Evolutionary conservation across 2,888 invertebrate species (phyloP), one percentile per base, ranked within the genome.

Genomic region (Mythimna albipuncta): DNA sequence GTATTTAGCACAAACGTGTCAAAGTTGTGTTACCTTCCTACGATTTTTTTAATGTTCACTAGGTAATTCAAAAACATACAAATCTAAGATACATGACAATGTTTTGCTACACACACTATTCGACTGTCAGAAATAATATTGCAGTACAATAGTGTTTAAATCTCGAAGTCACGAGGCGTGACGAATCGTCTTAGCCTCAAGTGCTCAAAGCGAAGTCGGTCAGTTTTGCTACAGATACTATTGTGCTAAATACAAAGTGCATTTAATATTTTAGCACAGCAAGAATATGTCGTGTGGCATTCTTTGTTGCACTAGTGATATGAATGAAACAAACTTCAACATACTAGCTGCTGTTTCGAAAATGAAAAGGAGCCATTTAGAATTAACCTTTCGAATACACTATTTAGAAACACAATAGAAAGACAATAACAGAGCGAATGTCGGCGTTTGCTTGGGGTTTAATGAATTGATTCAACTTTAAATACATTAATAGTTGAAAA

Each of bases 111-210:
- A 19, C 32, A 58, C 2, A 38, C 16, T 21, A 66, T 47, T 73
- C 16, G 47, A 13, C 19, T 41, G 47, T 21, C 61, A 75, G 13
- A 21, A 19, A 61, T 62, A 55, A 50, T 55, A 6, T 0, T 52
- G 10, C 10, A 19, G 19, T 16, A 70, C 70, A 77, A 41, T n/a
- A 64, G 32, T n/a, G 9, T 62, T 72, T 44, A 55, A 66, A 77
- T 67, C 41, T 58, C 0, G 3, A 0, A 75, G 54, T 62, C 75
- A 67, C 72, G 55, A 72, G 64, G 54, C 63, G 77, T 77, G 11
- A 16, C 77, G 59, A 77, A 77, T 77, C 71, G 44, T 0, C 50
- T 58, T 44, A 10, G 63, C 57, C 26, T 57, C 26, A 11, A 44
- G 50, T 54, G 32, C 52, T 69, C 41, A 64, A 62, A 62, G 61